phyloP scores from a whole-genome alignment of 2,113 vertebrate genomes.

The Arvicanthis niloticus region DNA sequence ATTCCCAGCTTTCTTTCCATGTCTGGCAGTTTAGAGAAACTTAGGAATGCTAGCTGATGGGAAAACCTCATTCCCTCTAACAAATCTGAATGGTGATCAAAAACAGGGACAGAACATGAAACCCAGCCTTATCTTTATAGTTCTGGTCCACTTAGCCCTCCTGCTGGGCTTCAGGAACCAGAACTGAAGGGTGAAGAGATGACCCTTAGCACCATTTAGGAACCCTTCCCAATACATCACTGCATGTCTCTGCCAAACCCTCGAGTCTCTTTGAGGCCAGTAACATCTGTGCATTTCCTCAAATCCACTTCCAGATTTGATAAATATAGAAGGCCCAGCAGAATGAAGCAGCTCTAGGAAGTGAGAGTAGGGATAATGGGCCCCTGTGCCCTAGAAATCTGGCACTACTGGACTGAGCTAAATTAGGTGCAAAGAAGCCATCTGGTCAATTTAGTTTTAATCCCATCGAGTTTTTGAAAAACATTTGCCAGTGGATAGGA shows the following conservation, averaged over 20 bases:
- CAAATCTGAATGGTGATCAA: not conserved
- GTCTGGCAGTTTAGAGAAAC: not conserved
- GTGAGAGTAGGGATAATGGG: slow-evolving; percentile 42
- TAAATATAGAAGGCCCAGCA: slow-evolving; percentile 58
- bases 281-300: slow-evolving; percentile 68
- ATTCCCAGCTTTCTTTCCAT: not conserved
- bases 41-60: not conserved
- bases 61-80: not conserved
- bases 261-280: slow-evolving; percentile 48
- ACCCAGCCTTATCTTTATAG: not conserved
- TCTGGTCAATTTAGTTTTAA: slow-evolving; percentile 77
- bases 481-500: slow-evolving; percentile 48
- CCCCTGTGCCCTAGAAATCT: slow-evolving; percentile 70
- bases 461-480: slow-evolving; percentile 69
- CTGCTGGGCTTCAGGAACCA: slow-evolving; percentile 34
- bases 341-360: slow-evolving; percentile 47
- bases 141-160: not conserved
- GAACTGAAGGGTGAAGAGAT: not conserved
- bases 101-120: not conserved
- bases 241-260: slow-evolving; percentile 63
- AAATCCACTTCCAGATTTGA: slow-evolving; percentile 71
- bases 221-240: slow-evolving; percentile 34
- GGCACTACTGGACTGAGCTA: slow-evolving; percentile 57
- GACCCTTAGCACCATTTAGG: not conserved
- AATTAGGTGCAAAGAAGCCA: slow-evolving; percentile 77